Percentiles rank a stretch among this genome's conserved stretches.
These are phyloP conservation scores for Netelia inedita DNA, from an alignment of 2,888 invertebrate species.

Conservation along the genomic window DNA sequence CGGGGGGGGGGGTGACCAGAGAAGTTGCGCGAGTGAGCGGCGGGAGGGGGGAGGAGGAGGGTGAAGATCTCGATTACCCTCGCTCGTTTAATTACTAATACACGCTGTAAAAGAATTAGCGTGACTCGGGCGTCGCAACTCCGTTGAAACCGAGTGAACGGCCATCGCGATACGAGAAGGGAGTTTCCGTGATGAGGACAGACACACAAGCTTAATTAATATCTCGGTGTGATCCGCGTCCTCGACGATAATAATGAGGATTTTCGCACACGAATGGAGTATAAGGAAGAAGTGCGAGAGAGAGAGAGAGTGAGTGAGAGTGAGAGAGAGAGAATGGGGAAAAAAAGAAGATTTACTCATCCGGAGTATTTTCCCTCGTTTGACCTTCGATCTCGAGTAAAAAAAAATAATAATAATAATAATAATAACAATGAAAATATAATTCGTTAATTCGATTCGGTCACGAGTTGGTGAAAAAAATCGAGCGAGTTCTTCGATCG, in stretches of 20 bases:
- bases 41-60: too few relatives aligned
- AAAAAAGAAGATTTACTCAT: conserved; percentile 35
- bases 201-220: not conserved
- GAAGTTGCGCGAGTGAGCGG: too few relatives aligned
- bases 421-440: too few relatives aligned
- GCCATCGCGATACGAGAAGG: conserved; percentile 27
- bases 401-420: too few relatives aligned
- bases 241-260: conserved; percentile 12
- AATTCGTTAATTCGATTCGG: too few relatives aligned
- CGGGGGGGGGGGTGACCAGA: too few relatives aligned
- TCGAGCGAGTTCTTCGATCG: too few relatives aligned
- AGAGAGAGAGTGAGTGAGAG: not conserved
- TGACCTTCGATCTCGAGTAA: too few relatives aligned
- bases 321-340: not conserved
- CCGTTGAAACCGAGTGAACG: conserved; percentile 25
- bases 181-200: not conserved
- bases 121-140: conserved; percentile 15
- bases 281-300: not conserved
- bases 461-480: too few relatives aligned
- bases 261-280: too few relatives aligned
- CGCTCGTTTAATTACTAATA: conserved; percentile 43
- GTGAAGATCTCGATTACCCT: conserved; percentile 20
- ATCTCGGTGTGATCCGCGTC: not conserved
- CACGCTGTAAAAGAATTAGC: conserved; percentile 37
- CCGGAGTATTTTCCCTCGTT: conserved; percentile 11